phyloP scores from a whole-genome alignment of 1,140 invertebrate species.

The Apis laboriosa region DNA sequence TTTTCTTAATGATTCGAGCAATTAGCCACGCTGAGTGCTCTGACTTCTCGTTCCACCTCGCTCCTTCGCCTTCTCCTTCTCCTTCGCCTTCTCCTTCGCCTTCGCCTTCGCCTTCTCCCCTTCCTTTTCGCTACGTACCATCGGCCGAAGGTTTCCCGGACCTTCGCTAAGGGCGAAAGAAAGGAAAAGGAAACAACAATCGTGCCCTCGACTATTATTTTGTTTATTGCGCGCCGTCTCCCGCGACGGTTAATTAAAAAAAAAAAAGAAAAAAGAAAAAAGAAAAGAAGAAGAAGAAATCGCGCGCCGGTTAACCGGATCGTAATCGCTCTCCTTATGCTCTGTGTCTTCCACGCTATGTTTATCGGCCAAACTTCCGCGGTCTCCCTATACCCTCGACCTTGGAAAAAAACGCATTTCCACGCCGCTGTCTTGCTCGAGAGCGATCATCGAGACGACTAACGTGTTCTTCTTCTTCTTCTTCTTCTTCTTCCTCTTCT shows the following conservation, averaged over 20 bases:
- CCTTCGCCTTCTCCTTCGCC: too few species aligned
- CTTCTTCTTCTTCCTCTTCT: too few species aligned
- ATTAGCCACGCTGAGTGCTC: conserved; percentile 81
- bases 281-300: too few species aligned
- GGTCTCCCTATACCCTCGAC: background rate
- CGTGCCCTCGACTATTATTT: conserved; percentile 44
- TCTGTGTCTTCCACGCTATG: background rate
- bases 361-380: background rate
- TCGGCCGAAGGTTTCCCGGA: conserved; percentile 33
- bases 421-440: background rate
- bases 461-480: too few species aligned
- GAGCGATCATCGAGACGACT: too few species aligned
- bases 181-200: conserved; percentile 27
- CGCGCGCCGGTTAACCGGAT: background rate
- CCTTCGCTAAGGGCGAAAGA: conserved; percentile 22
- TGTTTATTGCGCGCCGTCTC: conserved; percentile 26
- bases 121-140: conserved; percentile 33
- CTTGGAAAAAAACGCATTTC: background rate
- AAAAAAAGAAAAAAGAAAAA: background rate
- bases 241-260: conserved; percentile 31
- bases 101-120: conserved; percentile 35
- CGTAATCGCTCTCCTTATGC: too few species aligned
- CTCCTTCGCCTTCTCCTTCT: conserved; percentile 48
- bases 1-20: conserved; percentile 82
- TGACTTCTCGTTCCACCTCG: conserved; percentile 76